Evolutionary conservation across 2,113 vertebrate species (phyloP), one percentile per base, ranked within the genome.

Genomic region (Chamaea fasciata): DNA sequence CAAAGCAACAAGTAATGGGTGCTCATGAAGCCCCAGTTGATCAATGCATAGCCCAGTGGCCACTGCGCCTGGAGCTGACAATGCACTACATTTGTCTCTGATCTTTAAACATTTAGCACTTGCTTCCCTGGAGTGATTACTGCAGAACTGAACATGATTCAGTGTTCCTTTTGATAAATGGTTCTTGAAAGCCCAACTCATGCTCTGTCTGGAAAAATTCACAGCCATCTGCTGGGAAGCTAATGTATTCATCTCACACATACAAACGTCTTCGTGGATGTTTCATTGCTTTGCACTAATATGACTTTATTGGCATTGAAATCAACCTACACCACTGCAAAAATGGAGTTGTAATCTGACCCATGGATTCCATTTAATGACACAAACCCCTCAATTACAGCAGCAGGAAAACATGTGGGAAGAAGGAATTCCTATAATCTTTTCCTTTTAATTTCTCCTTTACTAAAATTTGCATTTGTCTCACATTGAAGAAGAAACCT

Each of bases 151-250:
- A 89, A 71, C 68, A 94, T 57, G 67, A 78, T 92, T 97, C 52
- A 64, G 28, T 49, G 30, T 52, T 95, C 46, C 27, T 71, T 94
- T 83, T 94, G 87, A 87, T 64, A 91, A 92, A 95, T 57, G 65
- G 22, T 27, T 87, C 87, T 56, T 78, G 69, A 96, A 89, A 91
- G 65, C 65, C 37, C 2, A 8, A 89, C 83, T 94, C 81, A 82
- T 89, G 49, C 49, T 84, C 91, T 94, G 77, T 94, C 83, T 91
- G 89, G 74, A 92, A 91, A 74, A 78, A 96, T 92, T 85, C 91
- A 84, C 52, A 83, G 63, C 85, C 94, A 95, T 96, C 92, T 96
- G 94, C 79, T 86, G 63, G 59, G 55, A 92, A 94, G 59, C 5
- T 94, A 81, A 94, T 87, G 21, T 81, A 92, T 92, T 94, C 80